These are phyloP conservation scores for Tachyglossus aculeatus DNA, from an alignment of 2,797 vertebrate species.

Conservation along the genomic window DNA sequence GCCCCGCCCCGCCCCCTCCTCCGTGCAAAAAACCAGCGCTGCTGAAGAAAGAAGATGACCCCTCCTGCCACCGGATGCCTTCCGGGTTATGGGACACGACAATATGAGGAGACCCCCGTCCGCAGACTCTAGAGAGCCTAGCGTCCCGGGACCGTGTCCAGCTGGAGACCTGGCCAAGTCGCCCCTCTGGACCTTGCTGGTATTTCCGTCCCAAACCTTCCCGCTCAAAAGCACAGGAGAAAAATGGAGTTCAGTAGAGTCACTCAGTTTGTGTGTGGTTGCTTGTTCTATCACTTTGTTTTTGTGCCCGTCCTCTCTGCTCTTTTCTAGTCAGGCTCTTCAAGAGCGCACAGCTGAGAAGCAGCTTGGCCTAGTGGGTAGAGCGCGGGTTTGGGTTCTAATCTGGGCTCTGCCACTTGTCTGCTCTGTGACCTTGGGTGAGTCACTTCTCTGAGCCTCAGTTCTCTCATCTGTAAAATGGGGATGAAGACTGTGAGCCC, in stretches of 20 bases:
- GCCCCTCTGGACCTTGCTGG: slow-evolving; percentile 11
- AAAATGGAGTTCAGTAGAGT: slow-evolving; percentile 30
- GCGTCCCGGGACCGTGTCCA: slow-evolving; percentile 18
- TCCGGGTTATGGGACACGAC: slow-evolving; percentile 71
- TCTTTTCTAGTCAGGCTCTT: slow-evolving; percentile 3
- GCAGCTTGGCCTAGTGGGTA: no score
- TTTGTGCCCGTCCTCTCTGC: slow-evolving; percentile 3
- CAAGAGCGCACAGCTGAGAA: no score
- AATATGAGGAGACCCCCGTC: slow-evolving; percentile 45
- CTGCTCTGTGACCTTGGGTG: no score
- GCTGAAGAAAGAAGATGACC: slow-evolving; percentile 78
- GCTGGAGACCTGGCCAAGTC: slow-evolving; percentile 28
- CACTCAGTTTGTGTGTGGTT: not conserved
- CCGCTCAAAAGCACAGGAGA: slow-evolving; percentile 55
- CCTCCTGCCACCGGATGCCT: slow-evolving; percentile 67
- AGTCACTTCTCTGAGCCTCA: no score
- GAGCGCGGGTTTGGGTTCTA: no score
- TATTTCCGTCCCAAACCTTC: slow-evolving; percentile 34
- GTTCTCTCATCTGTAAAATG: no score
- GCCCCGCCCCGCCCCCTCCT: slow-evolving; percentile 77
- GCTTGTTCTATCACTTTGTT: not conserved
- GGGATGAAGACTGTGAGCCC: no score
- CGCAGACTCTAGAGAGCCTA: slow-evolving; percentile 6
- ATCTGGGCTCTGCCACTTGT: no score
- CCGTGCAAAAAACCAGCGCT: slow-evolving; percentile 81